Evolutionary conservation across 2,888 invertebrate genomes (phyloP).

Genomic region (Chalcis sispes): DNA sequence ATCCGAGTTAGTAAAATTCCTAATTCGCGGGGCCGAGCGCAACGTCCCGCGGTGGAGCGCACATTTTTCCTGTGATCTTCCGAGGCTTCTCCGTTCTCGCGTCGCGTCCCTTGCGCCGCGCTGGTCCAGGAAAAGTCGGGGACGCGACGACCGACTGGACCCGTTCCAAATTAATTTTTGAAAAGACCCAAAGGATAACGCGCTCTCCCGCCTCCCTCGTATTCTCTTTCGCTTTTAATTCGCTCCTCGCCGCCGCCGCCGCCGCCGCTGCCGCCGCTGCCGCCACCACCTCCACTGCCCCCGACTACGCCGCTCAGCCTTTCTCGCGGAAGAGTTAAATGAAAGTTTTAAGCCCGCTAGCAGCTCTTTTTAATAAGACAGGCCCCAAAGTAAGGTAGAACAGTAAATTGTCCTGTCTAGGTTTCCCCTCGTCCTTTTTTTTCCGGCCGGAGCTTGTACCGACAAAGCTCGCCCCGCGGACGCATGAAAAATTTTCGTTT

Average conservation of each 20-base stretch:
- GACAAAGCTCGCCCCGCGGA: slow-evolving; percentile 12
- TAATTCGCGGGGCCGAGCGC: slow-evolving; percentile 69
- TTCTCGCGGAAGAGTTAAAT: slow-evolving; percentile 54
- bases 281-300: slow-evolving; percentile 11
- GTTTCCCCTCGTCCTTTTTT: slow-evolving; percentile 32
- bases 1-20: slow-evolving; percentile 76
- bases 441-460: background rate
- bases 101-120: background rate
- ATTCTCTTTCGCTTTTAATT: slow-evolving; percentile 58
- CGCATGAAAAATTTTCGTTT: slow-evolving; percentile 20
- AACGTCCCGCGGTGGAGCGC: slow-evolving; percentile 62
- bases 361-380: slow-evolving; percentile 58
- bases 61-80: slow-evolving; percentile 76
- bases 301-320: slow-evolving; percentile 30
- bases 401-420: slow-evolving; percentile 50
- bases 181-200: slow-evolving; percentile 66
- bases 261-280: slow-evolving; percentile 1
- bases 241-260: slow-evolving; percentile 37
- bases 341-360: slow-evolving; percentile 58
- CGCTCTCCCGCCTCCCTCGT: slow-evolving; percentile 32
- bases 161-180: slow-evolving; percentile 74
- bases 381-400: slow-evolving; percentile 53
- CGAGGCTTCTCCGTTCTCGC: slow-evolving; percentile 70
- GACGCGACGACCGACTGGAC: slow-evolving; percentile 71
- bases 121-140: slow-evolving; percentile 45